Percentiles rank a stretch among this genome's conserved stretches.
Conservation (phyloP, 2,888 invertebrate genomes). For the Uropetala carovei region DNA sequence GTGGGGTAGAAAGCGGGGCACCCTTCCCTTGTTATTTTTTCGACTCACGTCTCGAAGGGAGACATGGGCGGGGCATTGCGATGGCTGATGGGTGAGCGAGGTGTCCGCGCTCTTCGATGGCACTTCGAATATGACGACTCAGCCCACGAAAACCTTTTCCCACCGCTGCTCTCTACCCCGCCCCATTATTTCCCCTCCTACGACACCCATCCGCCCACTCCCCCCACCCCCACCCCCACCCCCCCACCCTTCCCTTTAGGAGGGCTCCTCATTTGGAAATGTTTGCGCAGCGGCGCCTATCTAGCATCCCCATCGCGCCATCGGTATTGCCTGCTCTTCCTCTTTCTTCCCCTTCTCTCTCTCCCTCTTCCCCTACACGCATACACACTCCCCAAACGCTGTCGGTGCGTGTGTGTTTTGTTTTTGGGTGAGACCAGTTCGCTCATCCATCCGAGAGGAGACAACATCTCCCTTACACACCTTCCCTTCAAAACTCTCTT, state of each 20-base stretch:
- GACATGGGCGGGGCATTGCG: too few species aligned
- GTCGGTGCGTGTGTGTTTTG: neutral
- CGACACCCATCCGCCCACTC: neutral
- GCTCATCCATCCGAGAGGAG: neutral
- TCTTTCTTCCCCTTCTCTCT: neutral
- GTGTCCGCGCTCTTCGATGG: too few species aligned
- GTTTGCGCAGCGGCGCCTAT: slow-evolving; percentile 17
- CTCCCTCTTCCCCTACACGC: neutral
- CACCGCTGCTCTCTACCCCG: neutral
- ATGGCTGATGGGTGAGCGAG: too few species aligned
- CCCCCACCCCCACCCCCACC: neutral
- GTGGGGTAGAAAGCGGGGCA: too few species aligned
- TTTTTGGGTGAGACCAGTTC: neutral
- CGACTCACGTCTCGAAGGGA: too few species aligned
- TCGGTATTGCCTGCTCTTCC: neutral
- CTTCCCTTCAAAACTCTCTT: neutral
- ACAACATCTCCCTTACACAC: too few species aligned
- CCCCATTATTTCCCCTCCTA: neutral
- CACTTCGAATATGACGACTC: too few species aligned
- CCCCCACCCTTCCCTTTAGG: neutral
- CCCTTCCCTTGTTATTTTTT: too few species aligned
- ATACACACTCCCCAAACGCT: neutral
- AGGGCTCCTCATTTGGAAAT: neutral
- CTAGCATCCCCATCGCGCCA: neutral
- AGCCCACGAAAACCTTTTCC: neutral